Percentiles rank a stretch among this genome's conserved stretches.
phyloP scores from a whole-genome alignment of 2,888 invertebrate species.

The Diarsia rubi region DNA sequence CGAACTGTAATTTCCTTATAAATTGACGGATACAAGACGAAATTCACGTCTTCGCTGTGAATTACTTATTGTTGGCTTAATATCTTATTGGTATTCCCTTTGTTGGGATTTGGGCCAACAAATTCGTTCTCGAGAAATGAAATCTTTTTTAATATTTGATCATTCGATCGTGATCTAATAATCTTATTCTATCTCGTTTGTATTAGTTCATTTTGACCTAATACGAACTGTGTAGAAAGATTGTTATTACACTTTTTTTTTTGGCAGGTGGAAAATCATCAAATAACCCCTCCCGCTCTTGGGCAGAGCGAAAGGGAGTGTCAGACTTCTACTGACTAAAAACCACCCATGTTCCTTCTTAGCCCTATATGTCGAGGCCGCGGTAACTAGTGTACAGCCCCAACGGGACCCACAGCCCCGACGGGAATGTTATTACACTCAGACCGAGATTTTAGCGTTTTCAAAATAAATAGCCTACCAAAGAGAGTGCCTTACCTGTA shows the following conservation, averaged over 20 bases:
- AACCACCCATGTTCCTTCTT: too few relatives aligned
- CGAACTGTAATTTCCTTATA: conserved; percentile 63
- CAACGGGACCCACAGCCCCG: too few relatives aligned
- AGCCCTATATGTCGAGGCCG: too few relatives aligned
- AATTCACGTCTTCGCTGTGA: conserved; percentile 59
- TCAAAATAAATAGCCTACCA: not conserved
- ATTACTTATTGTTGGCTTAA: conserved; percentile 65
- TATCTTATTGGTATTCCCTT: conserved; percentile 49
- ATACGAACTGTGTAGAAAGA: not conserved
- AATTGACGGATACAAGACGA: conserved; percentile 64
- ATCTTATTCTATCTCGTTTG: not conserved
- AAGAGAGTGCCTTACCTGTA: not conserved
- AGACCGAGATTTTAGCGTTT: not conserved
- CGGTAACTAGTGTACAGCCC: too few relatives aligned
- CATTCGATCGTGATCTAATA: not conserved
- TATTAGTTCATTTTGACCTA: not conserved
- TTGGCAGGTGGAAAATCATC: too few relatives aligned
- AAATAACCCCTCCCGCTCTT: too few relatives aligned
- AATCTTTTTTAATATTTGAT: conserved; percentile 60
- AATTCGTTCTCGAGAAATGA: conserved; percentile 46
- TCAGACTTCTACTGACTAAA: too few relatives aligned
- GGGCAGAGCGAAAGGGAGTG: too few relatives aligned
- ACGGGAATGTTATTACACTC: not conserved
- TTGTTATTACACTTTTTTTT: not conserved
- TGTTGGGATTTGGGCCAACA: conserved; percentile 41